Evolutionary conservation across 2,888 invertebrate genomes (phyloP).

Genomic region (Zele albiditarsus): DNA sequence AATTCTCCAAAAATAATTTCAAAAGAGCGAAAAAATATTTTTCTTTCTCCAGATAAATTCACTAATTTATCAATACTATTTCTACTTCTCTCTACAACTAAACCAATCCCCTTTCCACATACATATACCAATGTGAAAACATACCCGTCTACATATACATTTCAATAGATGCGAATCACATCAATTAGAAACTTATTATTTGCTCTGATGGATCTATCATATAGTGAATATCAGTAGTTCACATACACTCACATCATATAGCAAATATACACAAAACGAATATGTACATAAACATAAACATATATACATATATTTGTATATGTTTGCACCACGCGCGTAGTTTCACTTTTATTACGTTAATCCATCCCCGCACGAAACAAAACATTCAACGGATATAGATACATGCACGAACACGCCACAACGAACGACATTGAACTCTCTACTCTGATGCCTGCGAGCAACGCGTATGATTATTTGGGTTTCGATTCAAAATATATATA

Average conservation of each 20-base stretch:
- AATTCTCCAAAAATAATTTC: no score
- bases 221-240: background rate
- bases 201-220: background rate
- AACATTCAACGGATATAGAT: conserved; percentile 45
- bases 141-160: background rate
- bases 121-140: background rate
- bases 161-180: background rate
- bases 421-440: conserved; percentile 12
- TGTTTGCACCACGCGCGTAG: background rate
- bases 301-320: background rate
- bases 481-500: conserved; percentile 28
- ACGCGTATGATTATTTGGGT: conserved; percentile 34
- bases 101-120: no score
- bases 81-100: no score
- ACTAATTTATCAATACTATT: no score
- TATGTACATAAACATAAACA: background rate
- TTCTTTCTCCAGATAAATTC: no score
- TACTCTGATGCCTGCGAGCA: conserved; percentile 26
- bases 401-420: conserved; percentile 26
- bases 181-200: conserved; percentile 1
- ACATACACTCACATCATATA: background rate
- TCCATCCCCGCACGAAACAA: conserved; percentile 53
- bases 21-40: no score
- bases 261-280: background rate
- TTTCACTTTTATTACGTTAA: conserved; percentile 54